These are phyloP conservation scores for Xenopus tropicalis DNA, from an alignment of 2,113 vertebrate genomes.

Conservation along the genomic window UCB_Xtro_10.0 CM004444.2:35148001-35148500, in stretches of 20 bases:
- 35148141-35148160: neutral
- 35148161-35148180: neutral
- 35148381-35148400: constrained; percentile 97
- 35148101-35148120: neutral
- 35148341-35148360: constrained; percentile 98
- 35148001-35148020: too few species aligned
- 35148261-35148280: constrained; percentile 49
- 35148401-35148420: constrained; percentile 77
- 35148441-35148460: constrained; percentile 82
- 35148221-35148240: constrained; percentile 48
- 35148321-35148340: constrained; percentile 98
- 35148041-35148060: too few species aligned
- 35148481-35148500: constrained; percentile 58
- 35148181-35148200: constrained; percentile 9
- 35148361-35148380: constrained; percentile 97
- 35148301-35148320: constrained; percentile 98
- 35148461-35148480: constrained; percentile 84
- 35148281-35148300: constrained; percentile 86
- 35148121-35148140: neutral
- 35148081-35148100: neutral
- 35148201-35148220: constrained; percentile 36
- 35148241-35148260: constrained; percentile 59
- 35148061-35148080: too few species aligned
- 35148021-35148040: too few species aligned
- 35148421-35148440: constrained; percentile 75